Evolutionary conservation across 92 coral and sea anemone genomes (phyloP).

Genomic region (Epizoanthus scotinus): DNA sequence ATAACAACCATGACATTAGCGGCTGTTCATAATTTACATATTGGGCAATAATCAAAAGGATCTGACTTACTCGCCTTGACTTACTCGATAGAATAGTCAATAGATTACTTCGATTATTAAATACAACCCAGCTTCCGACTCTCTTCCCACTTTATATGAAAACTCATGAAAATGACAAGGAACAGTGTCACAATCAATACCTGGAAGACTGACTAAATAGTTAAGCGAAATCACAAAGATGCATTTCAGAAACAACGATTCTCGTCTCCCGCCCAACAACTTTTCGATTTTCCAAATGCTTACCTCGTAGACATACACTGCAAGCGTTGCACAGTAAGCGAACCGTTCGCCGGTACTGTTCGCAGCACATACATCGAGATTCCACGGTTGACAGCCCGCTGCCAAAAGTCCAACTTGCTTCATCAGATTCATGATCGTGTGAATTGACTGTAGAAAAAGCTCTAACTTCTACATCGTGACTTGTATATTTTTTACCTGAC

Average conservation of each 20-base stretch:
- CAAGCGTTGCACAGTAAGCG: slow-evolving; percentile 96
- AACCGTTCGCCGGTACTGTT: slow-evolving; percentile 83
- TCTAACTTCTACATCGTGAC: not conserved
- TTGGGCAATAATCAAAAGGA: too few relatives aligned
- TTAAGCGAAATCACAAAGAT: not conserved
- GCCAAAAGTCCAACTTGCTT: slow-evolving; percentile 92
- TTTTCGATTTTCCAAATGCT: slow-evolving; percentile 13
- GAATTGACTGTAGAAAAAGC: not conserved
- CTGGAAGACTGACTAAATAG: not conserved
- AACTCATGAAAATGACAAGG: not conserved
- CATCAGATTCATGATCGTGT: slow-evolving; percentile 75
- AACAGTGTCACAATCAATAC: not conserved
- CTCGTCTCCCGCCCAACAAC: not conserved
- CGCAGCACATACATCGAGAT: slow-evolving; percentile 92
- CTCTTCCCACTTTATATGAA: not conserved
- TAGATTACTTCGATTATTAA: too few relatives aligned
- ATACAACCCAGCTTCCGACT: not conserved
- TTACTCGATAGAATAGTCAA: too few relatives aligned
- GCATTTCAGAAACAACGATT: not conserved
- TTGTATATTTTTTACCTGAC: not conserved
- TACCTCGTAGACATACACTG: slow-evolving; percentile 94
- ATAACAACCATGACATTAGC: not conserved
- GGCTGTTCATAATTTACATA: slow-evolving; percentile 13
- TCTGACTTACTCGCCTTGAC: too few relatives aligned
- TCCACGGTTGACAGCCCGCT: slow-evolving; percentile 99